These are phyloP conservation scores for Gracilinanus agilis DNA, from an alignment of 2,113 vertebrate genomes.

Conservation along the genomic window DNA sequence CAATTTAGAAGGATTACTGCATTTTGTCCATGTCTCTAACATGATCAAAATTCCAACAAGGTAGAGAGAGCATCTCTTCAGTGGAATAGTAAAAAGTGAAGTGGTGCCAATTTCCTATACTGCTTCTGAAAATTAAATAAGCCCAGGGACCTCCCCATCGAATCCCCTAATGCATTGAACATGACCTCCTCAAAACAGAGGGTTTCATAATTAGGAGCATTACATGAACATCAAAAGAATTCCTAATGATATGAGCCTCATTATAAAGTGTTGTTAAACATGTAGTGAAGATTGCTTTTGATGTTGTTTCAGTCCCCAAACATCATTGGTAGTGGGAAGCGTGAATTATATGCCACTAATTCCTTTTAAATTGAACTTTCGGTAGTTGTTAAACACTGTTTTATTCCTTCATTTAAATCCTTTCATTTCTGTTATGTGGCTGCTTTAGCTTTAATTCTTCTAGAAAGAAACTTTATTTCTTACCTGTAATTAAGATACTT, in stretches of 20 bases:
- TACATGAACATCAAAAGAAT: conserved; percentile 30
- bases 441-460: conserved; percentile 17
- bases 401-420: neutral
- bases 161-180: neutral
- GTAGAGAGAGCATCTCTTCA: neutral
- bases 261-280: neutral
- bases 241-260: neutral
- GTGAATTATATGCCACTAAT: conserved; percentile 27
- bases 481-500: neutral
- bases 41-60: neutral
- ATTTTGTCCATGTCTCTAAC: neutral
- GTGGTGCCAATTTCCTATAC: neutral
- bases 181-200: neutral
- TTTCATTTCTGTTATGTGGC: conserved; percentile 8
- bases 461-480: neutral
- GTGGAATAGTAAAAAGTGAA: neutral
- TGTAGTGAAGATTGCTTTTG: neutral
- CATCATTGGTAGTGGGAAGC: conserved; percentile 22
- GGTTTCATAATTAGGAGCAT: neutral
- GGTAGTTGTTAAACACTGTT: neutral
- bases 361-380: conserved; percentile 58
- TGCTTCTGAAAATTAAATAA: neutral
- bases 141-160: neutral
- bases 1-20: neutral
- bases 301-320: conserved; percentile 58